Base-by-base conservation (phyloP, 2,888 invertebrate genomes). In the Drosophila greeni region DNA sequence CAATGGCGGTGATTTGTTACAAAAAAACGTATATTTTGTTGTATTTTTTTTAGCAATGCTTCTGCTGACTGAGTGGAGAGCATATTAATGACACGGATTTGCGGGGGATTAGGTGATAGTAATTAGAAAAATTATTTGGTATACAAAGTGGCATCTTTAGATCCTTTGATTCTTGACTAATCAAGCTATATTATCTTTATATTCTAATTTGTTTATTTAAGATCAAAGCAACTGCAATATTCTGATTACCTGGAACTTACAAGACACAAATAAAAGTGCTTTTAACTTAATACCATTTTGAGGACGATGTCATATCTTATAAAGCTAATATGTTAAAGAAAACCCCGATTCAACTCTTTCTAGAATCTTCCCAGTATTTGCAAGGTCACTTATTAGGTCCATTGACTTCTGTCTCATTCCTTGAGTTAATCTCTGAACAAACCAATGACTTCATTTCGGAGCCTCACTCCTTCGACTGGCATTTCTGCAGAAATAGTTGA, bases 371-470 rank as follows among this genome's bases (percentile, higher is more conserved):
- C 2, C 20, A 4, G 2, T 12, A 24, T 24, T 37, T 26, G 5
- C 7, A 5, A 7, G 14, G 34, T 26, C 34, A n/a, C 26, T 8
- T n/a, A 16, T 37, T 6, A 9, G 29, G 16, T 36, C 51, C 29
- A 29, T 29, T 51, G 20, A 5, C n/a, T 24, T 16, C 11, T 45
- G 36, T 45, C 54, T 55, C 57, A 80, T 82, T 82, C 76, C 74
- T 54, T 16, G 49, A 71, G 75, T 74, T 70, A 79, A 82, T 82
- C 84, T 73, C 60, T 70, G 57, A 45, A 72, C 65, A 80, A 76
- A 78, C 76, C 75, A 75, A 77, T 75, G 76, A 77, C 74, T 79
- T 79, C 70, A 84, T 82, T 82, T 71, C 72, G 70, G 43, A 68
- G 68, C 51, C 12, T 40, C 48, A 48, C 56, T 16, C 24, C 18